Evolutionary conservation across 2,888 invertebrate genomes (phyloP).

Genomic region (Acrobasis consociella): DNA sequence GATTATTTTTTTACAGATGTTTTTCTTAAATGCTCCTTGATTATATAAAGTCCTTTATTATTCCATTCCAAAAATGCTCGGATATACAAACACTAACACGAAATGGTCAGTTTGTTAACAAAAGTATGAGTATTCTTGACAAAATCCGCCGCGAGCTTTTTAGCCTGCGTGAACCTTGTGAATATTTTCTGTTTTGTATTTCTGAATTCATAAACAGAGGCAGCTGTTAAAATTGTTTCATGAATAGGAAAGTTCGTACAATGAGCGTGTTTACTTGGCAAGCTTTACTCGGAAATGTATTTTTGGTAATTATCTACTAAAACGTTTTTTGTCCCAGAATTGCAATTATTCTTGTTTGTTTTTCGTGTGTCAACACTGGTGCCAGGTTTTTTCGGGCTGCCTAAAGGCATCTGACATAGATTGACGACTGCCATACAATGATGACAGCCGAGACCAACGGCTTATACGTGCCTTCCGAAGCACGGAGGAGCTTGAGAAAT

Average conservation of each 20-base stretch:
- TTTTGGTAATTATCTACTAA: slow-evolving; percentile 1
- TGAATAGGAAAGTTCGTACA: slow-evolving; percentile 54
- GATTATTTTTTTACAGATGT: too few relatives aligned
- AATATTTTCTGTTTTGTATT: slow-evolving; percentile 44
- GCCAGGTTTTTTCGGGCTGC: too few relatives aligned
- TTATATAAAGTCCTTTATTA: neutral
- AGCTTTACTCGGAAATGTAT: neutral
- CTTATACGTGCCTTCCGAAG: too few relatives aligned
- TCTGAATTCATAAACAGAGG: slow-evolving; percentile 23
- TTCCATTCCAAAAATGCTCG: neutral
- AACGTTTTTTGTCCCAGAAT: neutral
- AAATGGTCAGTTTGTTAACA: slow-evolving; percentile 11
- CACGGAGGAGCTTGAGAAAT: too few relatives aligned
- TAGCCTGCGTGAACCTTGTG: slow-evolving; percentile 40
- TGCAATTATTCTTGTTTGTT: neutral
- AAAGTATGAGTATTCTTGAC: slow-evolving; percentile 11
- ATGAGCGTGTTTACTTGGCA: slow-evolving; percentile 21
- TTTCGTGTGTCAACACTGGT: too few relatives aligned
- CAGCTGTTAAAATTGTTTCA: slow-evolving; percentile 65
- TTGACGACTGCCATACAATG: too few relatives aligned
- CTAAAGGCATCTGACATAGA: too few relatives aligned
- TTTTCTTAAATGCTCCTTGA: too few relatives aligned
- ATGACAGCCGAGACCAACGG: too few relatives aligned
- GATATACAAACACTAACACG: slow-evolving; percentile 2
- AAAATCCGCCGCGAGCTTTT: neutral